Evolutionary conservation across 2,888 invertebrate genomes (phyloP), one percentile per base, ranked within the genome.

Genomic region (Chymomyza fuscimana): DNA sequence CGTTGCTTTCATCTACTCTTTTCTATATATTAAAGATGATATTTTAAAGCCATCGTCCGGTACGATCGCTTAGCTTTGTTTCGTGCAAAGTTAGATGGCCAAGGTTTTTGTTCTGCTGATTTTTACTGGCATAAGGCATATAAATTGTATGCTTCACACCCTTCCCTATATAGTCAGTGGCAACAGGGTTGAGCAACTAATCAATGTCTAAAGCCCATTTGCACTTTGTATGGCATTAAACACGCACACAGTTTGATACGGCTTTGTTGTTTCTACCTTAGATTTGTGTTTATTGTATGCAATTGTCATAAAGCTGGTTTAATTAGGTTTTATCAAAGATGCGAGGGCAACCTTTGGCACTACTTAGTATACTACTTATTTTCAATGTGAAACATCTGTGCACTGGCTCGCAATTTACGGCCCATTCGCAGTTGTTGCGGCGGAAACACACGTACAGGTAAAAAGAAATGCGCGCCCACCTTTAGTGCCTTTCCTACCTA

Each of bases 301-400:
- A 85, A 82, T 87, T 87, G 85, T 62, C 85, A 73, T 78, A 71
- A 73, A 72, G 71, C 25, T 58, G 40, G 40, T 12, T 46, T 46
- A 46, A 46, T 46, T 46, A 46, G 40, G 40, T 46, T 46, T 46
- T 46, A 46, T 46, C 40, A 46, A 46, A 46, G 40, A 46, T 46
- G 40, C 40, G 40, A 46, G 40, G 40, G 40, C 40, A 46, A 46
- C 40, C 40, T 46, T 46, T 46, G 12, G 40, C 12, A 46, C 40
- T 46, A 46, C 40, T 46, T 46, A 9, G 32, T 32, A 46, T 46
- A 46, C 10, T 46, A 12, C 40, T 46, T 46, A 12, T 46, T 4
- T 46, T 12, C 40, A 12, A 46, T 10, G 40, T 12, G 12, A 46
- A 12, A 46, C 40, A 10, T 46, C 40, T 46, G 40, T 12, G 40